These are phyloP conservation scores for Acanthurus lineatus DNA, from an alignment of 2,797 vertebrate species.

Conservation along the genomic window DNA sequence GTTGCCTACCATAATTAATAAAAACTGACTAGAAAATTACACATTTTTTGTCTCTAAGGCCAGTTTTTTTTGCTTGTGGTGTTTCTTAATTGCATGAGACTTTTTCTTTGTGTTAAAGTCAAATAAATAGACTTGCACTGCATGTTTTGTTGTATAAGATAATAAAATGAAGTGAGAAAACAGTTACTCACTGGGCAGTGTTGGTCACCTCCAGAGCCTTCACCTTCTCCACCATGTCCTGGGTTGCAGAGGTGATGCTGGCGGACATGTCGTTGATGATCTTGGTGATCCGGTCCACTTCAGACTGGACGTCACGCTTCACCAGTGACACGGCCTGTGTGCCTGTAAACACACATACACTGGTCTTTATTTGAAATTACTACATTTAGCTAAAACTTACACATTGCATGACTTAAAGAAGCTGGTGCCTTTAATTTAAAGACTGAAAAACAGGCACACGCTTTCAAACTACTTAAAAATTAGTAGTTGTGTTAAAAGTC, in stretches of 20 bases:
- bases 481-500: too few relatives aligned
- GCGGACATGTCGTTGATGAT: conserved; percentile 68
- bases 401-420: background rate
- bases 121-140: too few relatives aligned
- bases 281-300: conserved; percentile 66
- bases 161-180: background rate
- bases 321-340: conserved; percentile 71
- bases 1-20: too few relatives aligned
- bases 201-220: conserved; percentile 72
- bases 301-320: conserved; percentile 71
- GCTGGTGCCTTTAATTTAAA: background rate
- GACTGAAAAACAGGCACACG: background rate
- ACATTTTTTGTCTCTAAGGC: too few relatives aligned
- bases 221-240: conserved; percentile 75
- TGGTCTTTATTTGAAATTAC: background rate
- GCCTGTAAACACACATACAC: conserved; percentile 51
- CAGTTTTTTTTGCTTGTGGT: too few relatives aligned
- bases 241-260: conserved; percentile 48
- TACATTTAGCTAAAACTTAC: background rate
- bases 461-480: too few relatives aligned
- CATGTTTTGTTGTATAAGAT: too few relatives aligned
- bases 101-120: too few relatives aligned
- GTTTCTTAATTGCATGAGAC: too few relatives aligned
- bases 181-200: conserved; percentile 78
- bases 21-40: too few relatives aligned